Percentiles rank a stretch among this genome's conserved stretches.
Evolutionary conservation across 2,113 vertebrate genomes (phyloP).

Genomic region (Tinamus guttatus): DNA sequence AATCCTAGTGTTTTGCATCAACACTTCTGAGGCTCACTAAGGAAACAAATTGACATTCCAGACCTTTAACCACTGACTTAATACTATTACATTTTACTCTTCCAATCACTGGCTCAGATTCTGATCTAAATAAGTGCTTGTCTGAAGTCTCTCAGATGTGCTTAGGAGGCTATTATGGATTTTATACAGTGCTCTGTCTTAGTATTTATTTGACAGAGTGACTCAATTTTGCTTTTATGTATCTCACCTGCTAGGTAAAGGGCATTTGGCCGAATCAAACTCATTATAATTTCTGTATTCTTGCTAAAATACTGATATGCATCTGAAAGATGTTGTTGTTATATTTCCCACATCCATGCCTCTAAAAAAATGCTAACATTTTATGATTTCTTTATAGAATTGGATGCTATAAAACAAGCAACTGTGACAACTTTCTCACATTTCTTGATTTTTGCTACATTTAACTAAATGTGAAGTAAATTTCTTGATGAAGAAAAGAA

Average conservation of each 20-base stretch:
- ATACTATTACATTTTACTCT: neutral
- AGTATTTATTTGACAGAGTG: neutral
- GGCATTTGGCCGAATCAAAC: neutral
- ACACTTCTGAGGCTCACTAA: neutral
- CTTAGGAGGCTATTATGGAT: neutral
- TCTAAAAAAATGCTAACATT: neutral
- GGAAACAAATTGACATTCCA: neutral
- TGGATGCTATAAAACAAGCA: neutral
- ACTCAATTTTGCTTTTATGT: neutral
- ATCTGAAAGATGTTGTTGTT: neutral
- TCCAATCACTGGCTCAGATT: constrained; percentile 1
- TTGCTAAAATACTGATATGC: neutral
- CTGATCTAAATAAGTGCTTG: neutral
- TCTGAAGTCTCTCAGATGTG: neutral
- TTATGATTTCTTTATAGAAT: neutral
- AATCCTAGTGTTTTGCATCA: neutral
- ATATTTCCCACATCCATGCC: neutral
- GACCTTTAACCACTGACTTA: neutral
- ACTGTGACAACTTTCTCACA: neutral
- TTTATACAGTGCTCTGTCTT: neutral
- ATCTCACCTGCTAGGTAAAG: neutral
- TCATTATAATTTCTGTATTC: neutral
- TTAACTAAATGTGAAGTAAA: neutral
- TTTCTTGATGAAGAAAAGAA: neutral
- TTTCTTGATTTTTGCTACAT: neutral